Conservation (phyloP, 2,888 invertebrate genomes). For the Meiosimyza decipiens region DNA sequence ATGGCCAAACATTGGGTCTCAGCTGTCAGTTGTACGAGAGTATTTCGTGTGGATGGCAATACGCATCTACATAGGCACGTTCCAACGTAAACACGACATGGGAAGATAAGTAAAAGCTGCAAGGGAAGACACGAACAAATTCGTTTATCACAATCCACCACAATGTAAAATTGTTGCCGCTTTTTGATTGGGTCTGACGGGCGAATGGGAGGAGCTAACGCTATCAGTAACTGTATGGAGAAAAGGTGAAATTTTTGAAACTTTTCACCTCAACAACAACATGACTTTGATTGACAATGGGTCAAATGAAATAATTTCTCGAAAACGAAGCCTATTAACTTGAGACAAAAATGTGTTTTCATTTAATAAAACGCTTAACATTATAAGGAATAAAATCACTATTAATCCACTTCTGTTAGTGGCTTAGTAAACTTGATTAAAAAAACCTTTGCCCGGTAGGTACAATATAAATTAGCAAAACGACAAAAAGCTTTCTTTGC, state of each 20-base stretch:
- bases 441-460: not conserved
- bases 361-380: too few relatives aligned
- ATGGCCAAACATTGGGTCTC: slow-evolving; percentile 6
- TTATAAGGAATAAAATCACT: too few relatives aligned
- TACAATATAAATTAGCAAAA: slow-evolving; percentile 24
- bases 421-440: too few relatives aligned
- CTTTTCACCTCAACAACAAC: slow-evolving; percentile 16
- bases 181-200: slow-evolving; percentile 5
- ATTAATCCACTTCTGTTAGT: too few relatives aligned
- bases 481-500: slow-evolving; percentile 34
- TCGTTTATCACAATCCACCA: slow-evolving; percentile 14
- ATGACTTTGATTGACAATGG: too few relatives aligned
- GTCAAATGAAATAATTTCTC: too few relatives aligned
- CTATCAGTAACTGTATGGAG: too few relatives aligned
- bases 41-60: too few relatives aligned
- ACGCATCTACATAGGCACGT: not conserved
- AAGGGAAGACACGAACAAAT: not conserved
- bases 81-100: not conserved
- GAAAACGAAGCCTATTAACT: too few relatives aligned
- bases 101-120: slow-evolving; percentile 1
- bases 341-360: too few relatives aligned
- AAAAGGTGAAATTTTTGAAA: not conserved
- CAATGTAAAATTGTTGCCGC: not conserved
- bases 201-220: slow-evolving; percentile 18
- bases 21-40: slow-evolving; percentile 19